Conservation (phyloP, 2,797 vertebrate genomes). For the Heteromormyrus szaboi region DNA sequence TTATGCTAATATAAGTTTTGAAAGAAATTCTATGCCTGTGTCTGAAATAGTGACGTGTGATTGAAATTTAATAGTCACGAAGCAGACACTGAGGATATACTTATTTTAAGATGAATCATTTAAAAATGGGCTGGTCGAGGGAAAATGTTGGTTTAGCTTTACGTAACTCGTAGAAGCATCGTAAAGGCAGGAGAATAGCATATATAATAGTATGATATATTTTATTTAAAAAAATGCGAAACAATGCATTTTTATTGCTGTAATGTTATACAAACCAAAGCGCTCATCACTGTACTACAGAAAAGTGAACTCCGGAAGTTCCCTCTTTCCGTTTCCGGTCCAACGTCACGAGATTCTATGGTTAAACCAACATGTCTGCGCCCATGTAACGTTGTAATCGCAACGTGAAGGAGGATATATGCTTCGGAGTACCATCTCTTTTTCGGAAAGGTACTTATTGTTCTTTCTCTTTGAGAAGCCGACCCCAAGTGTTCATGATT, state of each 20-base stretch:
- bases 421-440: neutral
- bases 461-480: neutral
- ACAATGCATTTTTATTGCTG: neutral
- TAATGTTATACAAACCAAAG: neutral
- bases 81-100: neutral
- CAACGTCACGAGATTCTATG: neutral
- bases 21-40: neutral
- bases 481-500: neutral
- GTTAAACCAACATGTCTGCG: constrained; percentile 2
- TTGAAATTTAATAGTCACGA: neutral
- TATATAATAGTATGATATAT: neutral
- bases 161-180: neutral
- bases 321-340: neutral
- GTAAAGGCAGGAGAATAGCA: neutral
- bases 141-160: neutral
- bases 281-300: neutral
- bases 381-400: neutral
- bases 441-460: neutral
- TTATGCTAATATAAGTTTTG: neutral
- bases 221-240: neutral
- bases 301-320: neutral
- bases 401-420: neutral
- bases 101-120: neutral
- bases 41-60: neutral
- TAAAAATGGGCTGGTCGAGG: neutral